A percentile compares a stretch with the other conserved stretches of the same genome.
phyloP scores from a whole-genome alignment of 2,113 vertebrate species.

The Pluvianellus socialis region DNA sequence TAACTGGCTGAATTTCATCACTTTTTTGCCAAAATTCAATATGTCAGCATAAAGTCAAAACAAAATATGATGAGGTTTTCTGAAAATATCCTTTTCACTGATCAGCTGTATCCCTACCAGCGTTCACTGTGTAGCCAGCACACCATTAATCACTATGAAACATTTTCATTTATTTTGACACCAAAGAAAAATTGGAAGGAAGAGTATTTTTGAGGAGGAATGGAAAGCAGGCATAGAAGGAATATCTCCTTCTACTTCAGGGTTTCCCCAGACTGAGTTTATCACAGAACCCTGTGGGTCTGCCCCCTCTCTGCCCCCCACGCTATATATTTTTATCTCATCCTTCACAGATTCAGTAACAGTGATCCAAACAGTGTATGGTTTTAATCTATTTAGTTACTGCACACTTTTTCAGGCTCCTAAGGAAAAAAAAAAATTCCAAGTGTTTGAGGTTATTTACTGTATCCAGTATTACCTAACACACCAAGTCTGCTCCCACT shows the following conservation, averaged over 20 bases:
- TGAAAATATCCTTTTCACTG: constrained; percentile 25
- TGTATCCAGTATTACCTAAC: background rate
- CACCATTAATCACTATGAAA: constrained; percentile 49
- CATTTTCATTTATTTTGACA: constrained; percentile 60
- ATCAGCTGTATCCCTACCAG: constrained; percentile 11
- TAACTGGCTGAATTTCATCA: background rate
- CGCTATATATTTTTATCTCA: background rate
- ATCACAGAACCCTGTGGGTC: background rate
- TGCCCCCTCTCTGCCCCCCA: background rate
- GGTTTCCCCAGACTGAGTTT: background rate
- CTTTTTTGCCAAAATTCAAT: background rate
- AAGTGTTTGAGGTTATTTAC: background rate
- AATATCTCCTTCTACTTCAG: background rate
- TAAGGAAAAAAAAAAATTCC: background rate
- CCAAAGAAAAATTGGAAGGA: constrained; percentile 32
- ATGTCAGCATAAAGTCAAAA: constrained; percentile 37
- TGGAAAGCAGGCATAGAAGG: background rate
- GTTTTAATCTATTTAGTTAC: background rate
- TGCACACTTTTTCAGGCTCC: background rate
- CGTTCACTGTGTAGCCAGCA: constrained; percentile 10
- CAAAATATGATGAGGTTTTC: constrained; percentile 36
- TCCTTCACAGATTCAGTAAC: background rate
- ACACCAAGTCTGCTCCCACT: background rate
- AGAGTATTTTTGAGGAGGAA: background rate
- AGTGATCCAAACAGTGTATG: background rate